Conservation (phyloP, 35 echinoderm and acorn worm genomes). For the Apostichopus californicus region DNA sequence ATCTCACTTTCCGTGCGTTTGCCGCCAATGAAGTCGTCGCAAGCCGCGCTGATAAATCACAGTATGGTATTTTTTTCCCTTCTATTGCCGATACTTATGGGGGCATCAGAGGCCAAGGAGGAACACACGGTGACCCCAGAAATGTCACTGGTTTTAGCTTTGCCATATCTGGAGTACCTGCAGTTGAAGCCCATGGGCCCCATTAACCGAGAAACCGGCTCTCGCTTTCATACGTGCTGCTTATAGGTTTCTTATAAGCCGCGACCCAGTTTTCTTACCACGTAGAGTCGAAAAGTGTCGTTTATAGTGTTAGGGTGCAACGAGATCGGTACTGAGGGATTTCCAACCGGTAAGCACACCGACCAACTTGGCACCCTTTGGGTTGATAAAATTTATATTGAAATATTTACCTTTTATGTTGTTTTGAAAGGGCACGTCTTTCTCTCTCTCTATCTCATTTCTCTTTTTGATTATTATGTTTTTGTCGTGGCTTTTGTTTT, state of each 20-base stretch:
- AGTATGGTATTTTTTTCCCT: not conserved
- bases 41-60: not conserved
- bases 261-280: slow-evolving; percentile 33
- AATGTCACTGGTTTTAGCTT: slow-evolving; percentile 2
- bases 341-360: slow-evolving; percentile 5
- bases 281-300: not conserved
- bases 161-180: not conserved
- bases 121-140: slow-evolving; percentile 31
- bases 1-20: not conserved
- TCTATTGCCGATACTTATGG: not conserved
- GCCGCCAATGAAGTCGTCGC: not conserved
- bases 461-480: not conserved
- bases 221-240: slow-evolving; percentile 20
- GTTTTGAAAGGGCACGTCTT: slow-evolving; percentile 1
- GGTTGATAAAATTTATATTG: slow-evolving; percentile 40
- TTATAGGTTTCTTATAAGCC: not conserved
- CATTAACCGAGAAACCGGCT: slow-evolving; percentile 33
- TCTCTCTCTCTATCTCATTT: not conserved
- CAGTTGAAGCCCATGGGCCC: slow-evolving; percentile 31
- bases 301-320: slow-evolving; percentile 3
- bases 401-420: slow-evolving; percentile 34
- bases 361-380: slow-evolving; percentile 17
- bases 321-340: slow-evolving; percentile 27
- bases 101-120: slow-evolving; percentile 31
- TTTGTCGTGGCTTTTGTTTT: slow-evolving; percentile 10